phyloP scores from a whole-genome alignment of 2,888 invertebrate species.

The Protula sp. region DNA sequence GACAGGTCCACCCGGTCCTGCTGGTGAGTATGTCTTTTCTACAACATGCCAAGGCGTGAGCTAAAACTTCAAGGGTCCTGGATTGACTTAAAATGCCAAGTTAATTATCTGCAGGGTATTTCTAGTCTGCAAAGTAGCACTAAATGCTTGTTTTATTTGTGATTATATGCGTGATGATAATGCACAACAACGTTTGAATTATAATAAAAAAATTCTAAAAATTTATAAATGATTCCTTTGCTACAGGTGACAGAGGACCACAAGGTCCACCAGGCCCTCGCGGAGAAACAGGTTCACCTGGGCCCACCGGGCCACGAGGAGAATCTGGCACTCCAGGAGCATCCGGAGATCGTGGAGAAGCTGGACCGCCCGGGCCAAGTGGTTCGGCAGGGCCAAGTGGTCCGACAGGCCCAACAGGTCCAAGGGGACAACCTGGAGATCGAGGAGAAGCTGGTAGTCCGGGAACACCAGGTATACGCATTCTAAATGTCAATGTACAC shows the following conservation, averaged over 20 bases:
- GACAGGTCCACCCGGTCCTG: constrained; percentile 2
- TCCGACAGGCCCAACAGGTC: constrained; percentile 6
- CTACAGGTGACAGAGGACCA: background rate
- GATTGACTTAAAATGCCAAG: too few relatives aligned
- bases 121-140: too few relatives aligned
- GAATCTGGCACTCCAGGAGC: constrained; percentile 63
- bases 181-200: too few relatives aligned
- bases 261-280: constrained; percentile 11
- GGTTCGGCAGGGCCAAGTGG: constrained; percentile 16
- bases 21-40: background rate
- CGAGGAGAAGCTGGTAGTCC: background rate
- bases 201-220: too few relatives aligned
- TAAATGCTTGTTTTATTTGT: too few relatives aligned
- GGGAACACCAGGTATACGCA: too few relatives aligned
- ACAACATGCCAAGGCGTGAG: too few relatives aligned
- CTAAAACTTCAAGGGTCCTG: too few relatives aligned
- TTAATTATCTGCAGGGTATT: too few relatives aligned
- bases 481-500: too few relatives aligned
- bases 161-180: too few relatives aligned
- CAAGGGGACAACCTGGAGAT: constrained; percentile 1
- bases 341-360: constrained; percentile 57
- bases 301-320: constrained; percentile 59
- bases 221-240: too few relatives aligned
- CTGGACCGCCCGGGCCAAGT: constrained; percentile 6
- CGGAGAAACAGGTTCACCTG: constrained; percentile 8